Percentiles rank a stretch among this genome's conserved stretches.
phyloP scores from a whole-genome alignment of 2,113 vertebrate genomes.

The Psephotus haematonotus region DNA sequence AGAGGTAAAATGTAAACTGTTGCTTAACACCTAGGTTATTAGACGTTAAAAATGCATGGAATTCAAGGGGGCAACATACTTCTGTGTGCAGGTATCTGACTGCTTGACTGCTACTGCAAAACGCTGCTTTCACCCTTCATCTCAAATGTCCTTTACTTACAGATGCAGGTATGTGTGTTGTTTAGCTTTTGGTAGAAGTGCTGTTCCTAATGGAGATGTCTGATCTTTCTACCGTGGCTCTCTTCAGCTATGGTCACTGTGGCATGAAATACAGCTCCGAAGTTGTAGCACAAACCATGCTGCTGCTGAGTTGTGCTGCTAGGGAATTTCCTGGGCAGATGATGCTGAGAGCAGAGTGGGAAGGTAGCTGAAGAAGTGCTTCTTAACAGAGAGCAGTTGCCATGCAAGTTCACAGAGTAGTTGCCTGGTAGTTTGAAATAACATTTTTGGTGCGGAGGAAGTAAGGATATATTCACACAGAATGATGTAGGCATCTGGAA shows the following conservation, averaged over 20 bases:
- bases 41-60: conserved; percentile 50
- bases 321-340: neutral
- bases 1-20: conserved; percentile 16
- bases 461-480: neutral
- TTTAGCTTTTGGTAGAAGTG: neutral
- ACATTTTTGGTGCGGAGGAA: neutral
- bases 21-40: conserved; percentile 9
- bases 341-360: neutral
- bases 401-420: neutral
- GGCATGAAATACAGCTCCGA: neutral
- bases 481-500: neutral
- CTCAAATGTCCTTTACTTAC: neutral
- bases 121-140: neutral
- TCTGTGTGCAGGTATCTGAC: neutral
- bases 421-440: neutral
- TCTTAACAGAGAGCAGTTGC: fast-evolving
- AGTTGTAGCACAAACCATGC: neutral
- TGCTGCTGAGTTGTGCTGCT: neutral
- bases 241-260: neutral
- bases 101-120: neutral
- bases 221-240: neutral
- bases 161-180: neutral
- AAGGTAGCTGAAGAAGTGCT: neutral
- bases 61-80: neutral
- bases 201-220: neutral